Percentiles rank a stretch among this genome's conserved stretches.
phyloP scores from a whole-genome alignment of 2,797 vertebrate genomes.

The Tympanoctomys barrerae region DNA sequence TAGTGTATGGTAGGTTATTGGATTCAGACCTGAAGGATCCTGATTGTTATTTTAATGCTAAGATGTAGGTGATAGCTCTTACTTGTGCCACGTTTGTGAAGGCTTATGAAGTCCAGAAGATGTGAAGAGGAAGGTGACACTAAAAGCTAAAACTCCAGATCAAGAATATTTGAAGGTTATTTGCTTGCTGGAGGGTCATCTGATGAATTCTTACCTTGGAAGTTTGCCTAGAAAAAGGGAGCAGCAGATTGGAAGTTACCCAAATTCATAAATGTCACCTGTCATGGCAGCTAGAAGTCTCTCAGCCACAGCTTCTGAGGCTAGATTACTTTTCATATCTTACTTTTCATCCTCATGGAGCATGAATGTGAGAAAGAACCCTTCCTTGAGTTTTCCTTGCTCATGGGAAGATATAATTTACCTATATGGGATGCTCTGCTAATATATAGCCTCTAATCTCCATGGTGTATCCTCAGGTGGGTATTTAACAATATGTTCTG shows the following conservation, averaged over 20 bases:
- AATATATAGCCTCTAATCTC: not conserved
- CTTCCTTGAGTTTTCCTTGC: conserved; percentile 13
- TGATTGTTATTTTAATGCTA: not conserved
- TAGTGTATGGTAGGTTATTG: not conserved
- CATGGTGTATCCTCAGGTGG: not conserved
- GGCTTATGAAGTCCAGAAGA: not conserved
- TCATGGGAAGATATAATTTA: not conserved
- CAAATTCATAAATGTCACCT: conserved; percentile 58
- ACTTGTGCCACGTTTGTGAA: conserved; percentile 21
- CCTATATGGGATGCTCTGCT: not conserved
- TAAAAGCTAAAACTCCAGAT: not conserved
- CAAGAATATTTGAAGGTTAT: not conserved
- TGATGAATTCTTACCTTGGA: conserved; percentile 49
- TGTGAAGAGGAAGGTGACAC: not conserved
- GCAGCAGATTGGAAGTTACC: conserved; percentile 17
- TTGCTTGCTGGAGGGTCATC: conserved; percentile 16
- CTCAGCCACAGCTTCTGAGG: not conserved
- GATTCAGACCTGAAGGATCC: not conserved
- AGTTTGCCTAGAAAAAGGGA: conserved; percentile 9
- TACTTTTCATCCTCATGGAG: not conserved
- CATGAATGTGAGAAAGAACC: not conserved
- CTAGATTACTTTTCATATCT: not conserved
- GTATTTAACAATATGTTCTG: not conserved
- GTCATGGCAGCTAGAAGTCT: conserved; percentile 23
- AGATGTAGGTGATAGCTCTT: not conserved